Percentiles rank a stretch among this genome's conserved stretches.
phyloP scores from a whole-genome alignment of 2,797 vertebrate genomes.

The Hippoglossus hippoglossus region DNA sequence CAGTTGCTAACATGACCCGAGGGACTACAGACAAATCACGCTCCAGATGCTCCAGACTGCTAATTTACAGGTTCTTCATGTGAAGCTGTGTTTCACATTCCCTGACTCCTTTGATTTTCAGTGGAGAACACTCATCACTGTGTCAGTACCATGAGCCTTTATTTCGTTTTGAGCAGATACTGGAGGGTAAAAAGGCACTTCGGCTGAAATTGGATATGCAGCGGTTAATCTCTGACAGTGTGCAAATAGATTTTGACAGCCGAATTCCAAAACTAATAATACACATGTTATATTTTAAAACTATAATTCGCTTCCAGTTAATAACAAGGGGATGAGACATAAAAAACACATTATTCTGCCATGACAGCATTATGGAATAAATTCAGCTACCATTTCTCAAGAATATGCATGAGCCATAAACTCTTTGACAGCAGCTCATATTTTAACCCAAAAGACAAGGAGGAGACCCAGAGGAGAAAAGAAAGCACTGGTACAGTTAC shows the following conservation, averaged over 20 bases:
- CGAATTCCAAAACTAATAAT: conserved; percentile 5
- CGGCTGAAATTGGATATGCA: neutral
- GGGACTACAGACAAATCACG: conserved; percentile 12
- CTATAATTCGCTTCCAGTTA: neutral
- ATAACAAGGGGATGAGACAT: neutral
- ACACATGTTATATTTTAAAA: conserved; percentile 3
- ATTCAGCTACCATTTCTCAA: conserved; percentile 8
- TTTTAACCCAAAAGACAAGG: conserved; percentile 16
- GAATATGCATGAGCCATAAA: conserved; percentile 19
- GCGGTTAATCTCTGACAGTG: neutral
- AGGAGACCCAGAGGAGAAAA: conserved; percentile 5
- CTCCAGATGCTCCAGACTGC: conserved; percentile 25
- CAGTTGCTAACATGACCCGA: conserved; percentile 18
- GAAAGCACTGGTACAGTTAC: neutral
- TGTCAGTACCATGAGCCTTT: conserved; percentile 31
- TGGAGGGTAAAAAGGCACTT: conserved; percentile 5
- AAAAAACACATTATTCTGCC: neutral
- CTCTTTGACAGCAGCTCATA: conserved; percentile 19
- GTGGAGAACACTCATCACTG: conserved; percentile 33
- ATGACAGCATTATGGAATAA: neutral
- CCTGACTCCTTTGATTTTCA: conserved; percentile 36
- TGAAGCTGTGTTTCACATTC: conserved; percentile 13
- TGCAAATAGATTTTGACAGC: conserved; percentile 11
- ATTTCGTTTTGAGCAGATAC: conserved; percentile 25
- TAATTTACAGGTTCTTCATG: conserved; percentile 28